A percentile compares a stretch with the other conserved stretches of the same genome.
Evolutionary conservation across 2,888 invertebrate species (phyloP).

Genomic region (Eilema caniola): DNA sequence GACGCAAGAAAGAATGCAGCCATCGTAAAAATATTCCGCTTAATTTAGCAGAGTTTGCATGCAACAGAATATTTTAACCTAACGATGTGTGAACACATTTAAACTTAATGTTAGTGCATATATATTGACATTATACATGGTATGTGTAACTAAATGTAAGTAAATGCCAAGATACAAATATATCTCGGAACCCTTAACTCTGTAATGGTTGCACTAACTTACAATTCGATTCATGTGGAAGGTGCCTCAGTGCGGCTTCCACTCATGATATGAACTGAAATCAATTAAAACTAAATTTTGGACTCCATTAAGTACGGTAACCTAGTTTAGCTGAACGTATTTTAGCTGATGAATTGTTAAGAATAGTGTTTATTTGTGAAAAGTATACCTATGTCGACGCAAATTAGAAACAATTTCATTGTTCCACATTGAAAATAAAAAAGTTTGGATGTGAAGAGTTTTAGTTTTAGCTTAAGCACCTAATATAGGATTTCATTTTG

Average conservation of each 20-base stretch:
- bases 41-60: background rate
- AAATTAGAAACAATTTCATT: too few relatives aligned
- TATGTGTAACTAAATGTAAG: background rate
- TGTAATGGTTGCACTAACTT: background rate
- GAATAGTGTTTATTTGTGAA: too few relatives aligned
- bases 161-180: background rate
- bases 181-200: background rate
- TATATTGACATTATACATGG: background rate
- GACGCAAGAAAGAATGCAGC: background rate
- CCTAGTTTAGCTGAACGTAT: background rate
- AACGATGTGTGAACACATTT: constrained; percentile 9
- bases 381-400: too few relatives aligned
- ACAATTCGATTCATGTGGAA: background rate
- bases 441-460: too few relatives aligned
- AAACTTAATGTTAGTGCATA: constrained; percentile 1
- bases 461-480: too few relatives aligned
- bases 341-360: background rate
- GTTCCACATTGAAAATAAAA: too few relatives aligned
- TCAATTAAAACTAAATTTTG: background rate
- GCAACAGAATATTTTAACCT: background rate
- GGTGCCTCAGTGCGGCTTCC: background rate
- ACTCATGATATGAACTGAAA: background rate
- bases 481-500: too few relatives aligned
- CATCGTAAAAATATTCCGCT: background rate
- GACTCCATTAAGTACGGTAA: background rate